These are phyloP conservation scores for Chionodraco myersi DNA, from an alignment of 2,113 vertebrate species.

Conservation along the genomic window DNA sequence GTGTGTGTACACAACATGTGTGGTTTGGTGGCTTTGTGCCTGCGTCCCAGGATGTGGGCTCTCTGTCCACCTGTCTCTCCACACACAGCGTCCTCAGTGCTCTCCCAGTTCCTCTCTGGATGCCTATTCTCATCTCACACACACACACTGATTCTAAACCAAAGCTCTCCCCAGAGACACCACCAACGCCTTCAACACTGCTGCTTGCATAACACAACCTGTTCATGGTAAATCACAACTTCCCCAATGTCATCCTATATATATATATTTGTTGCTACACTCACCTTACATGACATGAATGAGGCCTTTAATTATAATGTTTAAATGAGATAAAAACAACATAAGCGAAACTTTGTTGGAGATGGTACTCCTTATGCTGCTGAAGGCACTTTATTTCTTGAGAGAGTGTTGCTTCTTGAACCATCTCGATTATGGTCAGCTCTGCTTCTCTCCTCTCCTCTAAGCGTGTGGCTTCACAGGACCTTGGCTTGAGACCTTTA, in stretches of 20 bases:
- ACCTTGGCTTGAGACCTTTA: no score
- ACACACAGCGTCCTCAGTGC: slow-evolving; percentile 57
- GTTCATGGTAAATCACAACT: slow-evolving; percentile 51
- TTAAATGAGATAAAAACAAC: background rate
- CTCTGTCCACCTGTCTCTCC: slow-evolving; percentile 79
- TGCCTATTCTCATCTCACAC: slow-evolving; percentile 76
- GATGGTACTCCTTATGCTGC: no score
- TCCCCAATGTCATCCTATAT: background rate
- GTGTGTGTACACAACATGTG: slow-evolving; percentile 40
- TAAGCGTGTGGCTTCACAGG: no score
- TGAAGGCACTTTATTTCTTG: no score
- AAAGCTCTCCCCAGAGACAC: slow-evolving; percentile 66
- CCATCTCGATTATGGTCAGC: no score
- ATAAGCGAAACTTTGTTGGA: background rate
- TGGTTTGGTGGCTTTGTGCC: slow-evolving; percentile 78
- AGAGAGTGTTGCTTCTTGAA: no score
- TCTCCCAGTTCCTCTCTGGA: slow-evolving; percentile 81
- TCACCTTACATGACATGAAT: slow-evolving; percentile 5
- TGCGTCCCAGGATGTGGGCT: slow-evolving; percentile 78
- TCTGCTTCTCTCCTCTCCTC: no score
- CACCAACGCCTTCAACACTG: slow-evolving; percentile 39
- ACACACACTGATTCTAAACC: slow-evolving; percentile 61
- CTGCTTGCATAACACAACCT: slow-evolving; percentile 54
- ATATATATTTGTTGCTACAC: background rate
- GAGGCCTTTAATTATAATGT: background rate